A percentile compares a stretch with the other conserved stretches of the same genome.
Conservation (phyloP, 1,140 invertebrate species). For the Augochlora pura region DNA sequence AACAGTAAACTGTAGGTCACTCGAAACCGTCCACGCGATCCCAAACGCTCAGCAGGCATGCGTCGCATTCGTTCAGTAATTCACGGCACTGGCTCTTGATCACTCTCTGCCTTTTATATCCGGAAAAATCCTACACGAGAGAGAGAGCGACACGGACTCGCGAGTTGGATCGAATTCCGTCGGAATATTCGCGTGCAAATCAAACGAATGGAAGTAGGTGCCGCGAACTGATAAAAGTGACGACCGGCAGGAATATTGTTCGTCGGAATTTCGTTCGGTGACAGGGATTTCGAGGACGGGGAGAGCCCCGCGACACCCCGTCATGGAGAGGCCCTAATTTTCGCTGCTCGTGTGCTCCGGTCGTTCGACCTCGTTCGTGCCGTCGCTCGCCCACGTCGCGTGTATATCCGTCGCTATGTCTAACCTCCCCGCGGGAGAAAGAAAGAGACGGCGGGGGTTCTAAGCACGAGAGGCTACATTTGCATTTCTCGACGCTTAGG, state of each 20-base stretch:
- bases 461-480: conserved; percentile 52
- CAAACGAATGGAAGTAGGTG: not conserved
- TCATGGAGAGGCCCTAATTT: not conserved
- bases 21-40: no score
- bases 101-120: no score
- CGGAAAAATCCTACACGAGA: no score
- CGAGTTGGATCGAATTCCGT: conserved; percentile 21
- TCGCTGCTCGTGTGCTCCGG: not conserved
- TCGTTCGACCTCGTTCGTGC: not conserved
- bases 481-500: conserved; percentile 65
- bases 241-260: not conserved
- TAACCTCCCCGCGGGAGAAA: not conserved
- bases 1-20: no score
- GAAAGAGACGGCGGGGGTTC: not conserved
- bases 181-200: not conserved
- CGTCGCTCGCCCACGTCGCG: conserved; percentile 4
- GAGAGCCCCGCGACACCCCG: not conserved
- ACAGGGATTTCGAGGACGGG: not conserved
- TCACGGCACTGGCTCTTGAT: no score
- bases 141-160: not conserved
- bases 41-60: no score
- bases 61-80: no score
- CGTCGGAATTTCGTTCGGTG: conserved; percentile 16
- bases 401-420: not conserved
- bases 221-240: not conserved